Evolutionary conservation across 2,113 vertebrate genomes (phyloP).

Genomic region (Steatornis caripensis): DNA sequence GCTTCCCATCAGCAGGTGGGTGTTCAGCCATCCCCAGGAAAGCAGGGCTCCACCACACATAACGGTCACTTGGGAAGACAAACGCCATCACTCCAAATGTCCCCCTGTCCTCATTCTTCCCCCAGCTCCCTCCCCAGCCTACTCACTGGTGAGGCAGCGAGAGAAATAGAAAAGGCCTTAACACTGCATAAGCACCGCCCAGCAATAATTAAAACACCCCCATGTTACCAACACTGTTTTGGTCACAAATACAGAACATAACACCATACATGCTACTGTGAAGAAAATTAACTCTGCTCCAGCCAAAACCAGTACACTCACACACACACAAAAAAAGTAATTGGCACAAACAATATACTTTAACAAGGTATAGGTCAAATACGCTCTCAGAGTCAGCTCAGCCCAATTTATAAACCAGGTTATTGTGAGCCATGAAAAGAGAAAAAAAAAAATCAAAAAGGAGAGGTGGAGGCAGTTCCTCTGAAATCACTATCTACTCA

Average conservation of each 20-base stretch:
- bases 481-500: neutral
- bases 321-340: neutral
- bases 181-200: neutral
- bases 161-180: neutral
- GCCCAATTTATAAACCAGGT: neutral
- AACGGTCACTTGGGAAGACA: neutral
- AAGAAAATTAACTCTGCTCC: neutral
- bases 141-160: fast-evolving
- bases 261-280: neutral
- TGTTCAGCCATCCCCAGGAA: neutral
- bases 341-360: neutral
- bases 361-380: neutral
- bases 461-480: neutral
- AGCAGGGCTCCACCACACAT: fast-evolving
- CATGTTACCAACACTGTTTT: neutral
- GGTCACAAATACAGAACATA: neutral
- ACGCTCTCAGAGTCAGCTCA: neutral
- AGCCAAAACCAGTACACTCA: neutral
- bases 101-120: neutral
- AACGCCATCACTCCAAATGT: neutral
- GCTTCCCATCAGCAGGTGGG: neutral
- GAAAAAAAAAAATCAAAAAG: neutral
- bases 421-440: neutral
- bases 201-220: neutral
- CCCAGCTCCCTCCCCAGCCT: neutral